Base-by-base conservation (phyloP, 1,140 invertebrate genomes). In the Polypedilum pembai region DNA sequence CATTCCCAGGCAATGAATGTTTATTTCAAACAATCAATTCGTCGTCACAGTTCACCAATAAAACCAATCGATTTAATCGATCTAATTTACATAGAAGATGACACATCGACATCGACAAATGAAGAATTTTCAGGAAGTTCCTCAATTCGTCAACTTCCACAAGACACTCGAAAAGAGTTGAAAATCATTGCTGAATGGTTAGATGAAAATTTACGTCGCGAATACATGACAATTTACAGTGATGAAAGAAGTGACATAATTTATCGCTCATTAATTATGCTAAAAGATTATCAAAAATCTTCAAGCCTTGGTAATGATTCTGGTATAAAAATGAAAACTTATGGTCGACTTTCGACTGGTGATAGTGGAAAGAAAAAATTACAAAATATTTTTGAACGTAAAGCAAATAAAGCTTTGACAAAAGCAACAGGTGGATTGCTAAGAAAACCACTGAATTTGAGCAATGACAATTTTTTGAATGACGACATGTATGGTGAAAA, bases 11-110 rank as follows among this genome's bases (percentile, higher is more conserved):
- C 82, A 56, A 56, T 98, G 24, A 93, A 94, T 78, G 87, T 88
- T 76, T 94, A 98, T 79, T 97, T 97, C 82, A 90, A 93, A 78
- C 91, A 93, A 78, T 85, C 95, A 73, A 83, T 98, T 12, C 88
- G 88, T 74, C 89, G 93, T 75, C 91, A 97, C 83, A 95, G 94
- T 78, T 90, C 92, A 78, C 92, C 94, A 4, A 84, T 97, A 40
- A 88, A 94, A 40, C 90, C 95, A 0, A 91, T 95, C 7, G 87
- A 91, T 73, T 84, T 98, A 21, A 82, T 96, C 77, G 94, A 96
- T 83, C 85, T 96, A 74, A 90, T 96, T 73, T 88, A 89, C 76
- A 87, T 89, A 69, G 93, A 95, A 82, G 94, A 96, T 82, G 94
- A 93, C 88, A 82, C 82, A 63, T 80, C 82, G 18, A 56, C 45